Evolutionary conservation across 2,888 invertebrate genomes (phyloP).

Genomic region (Chloroclysta siterata): DNA sequence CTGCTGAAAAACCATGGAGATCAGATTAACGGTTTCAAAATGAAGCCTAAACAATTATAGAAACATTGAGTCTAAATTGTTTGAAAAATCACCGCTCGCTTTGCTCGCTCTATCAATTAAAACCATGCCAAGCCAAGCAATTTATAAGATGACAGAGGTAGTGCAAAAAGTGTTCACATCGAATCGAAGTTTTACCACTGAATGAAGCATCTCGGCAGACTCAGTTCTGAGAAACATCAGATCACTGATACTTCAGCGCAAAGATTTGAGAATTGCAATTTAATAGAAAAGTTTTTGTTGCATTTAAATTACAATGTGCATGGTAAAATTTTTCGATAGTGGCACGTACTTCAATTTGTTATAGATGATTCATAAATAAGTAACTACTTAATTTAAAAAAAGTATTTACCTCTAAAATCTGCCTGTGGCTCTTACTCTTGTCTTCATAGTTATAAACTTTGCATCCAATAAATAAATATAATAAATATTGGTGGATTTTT

Average conservation of each 20-base stretch:
- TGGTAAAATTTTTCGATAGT: background rate
- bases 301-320: background rate
- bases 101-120: too few species aligned
- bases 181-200: background rate
- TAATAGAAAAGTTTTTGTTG: constrained; percentile 3
- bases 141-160: background rate
- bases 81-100: too few species aligned
- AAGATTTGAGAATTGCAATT: background rate
- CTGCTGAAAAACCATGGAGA: too few species aligned
- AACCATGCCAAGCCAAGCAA: background rate
- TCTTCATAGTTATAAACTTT: too few species aligned
- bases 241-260: background rate
- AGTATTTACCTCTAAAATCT: too few species aligned
- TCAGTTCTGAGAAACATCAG: background rate
- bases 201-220: background rate
- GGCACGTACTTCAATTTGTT: background rate
- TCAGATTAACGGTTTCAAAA: too few species aligned
- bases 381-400: too few species aligned
- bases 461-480: too few species aligned
- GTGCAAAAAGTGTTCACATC: background rate
- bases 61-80: too few species aligned
- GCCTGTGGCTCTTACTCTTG: too few species aligned
- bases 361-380: background rate
- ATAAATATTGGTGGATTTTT: too few species aligned
- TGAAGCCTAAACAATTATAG: too few species aligned